A percentile compares a stretch with the other conserved stretches of the same genome.
Conservation (phyloP, 2,888 invertebrate genomes). For the Dryobota labecula region DNA sequence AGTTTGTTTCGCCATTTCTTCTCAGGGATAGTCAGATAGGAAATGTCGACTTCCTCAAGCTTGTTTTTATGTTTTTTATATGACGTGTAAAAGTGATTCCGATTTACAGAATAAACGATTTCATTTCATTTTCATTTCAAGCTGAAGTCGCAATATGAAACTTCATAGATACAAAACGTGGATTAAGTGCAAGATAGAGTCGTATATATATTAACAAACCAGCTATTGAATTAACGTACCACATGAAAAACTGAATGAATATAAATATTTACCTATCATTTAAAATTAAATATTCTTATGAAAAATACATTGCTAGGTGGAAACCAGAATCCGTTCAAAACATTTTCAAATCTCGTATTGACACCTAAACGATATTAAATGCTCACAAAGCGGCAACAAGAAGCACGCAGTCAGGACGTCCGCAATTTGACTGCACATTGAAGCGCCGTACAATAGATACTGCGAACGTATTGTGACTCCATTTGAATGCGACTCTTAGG, state of each 20-base stretch:
- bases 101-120: too few species aligned
- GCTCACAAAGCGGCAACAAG: slow-evolving; percentile 46
- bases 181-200: neutral
- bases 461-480: slow-evolving; percentile 50
- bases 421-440: slow-evolving; percentile 52
- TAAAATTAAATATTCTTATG: slow-evolving; percentile 1
- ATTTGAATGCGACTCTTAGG: slow-evolving; percentile 55
- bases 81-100: too few species aligned
- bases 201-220: neutral
- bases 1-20: too few species aligned
- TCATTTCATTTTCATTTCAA: too few species aligned
- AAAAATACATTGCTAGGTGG: neutral
- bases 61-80: too few species aligned
- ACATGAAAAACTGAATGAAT: neutral
- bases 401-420: slow-evolving; percentile 42
- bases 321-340: slow-evolving; percentile 12
- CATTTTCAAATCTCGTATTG: slow-evolving; percentile 29
- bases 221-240: neutral
- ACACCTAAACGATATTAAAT: slow-evolving; percentile 59
- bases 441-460: slow-evolving; percentile 46
- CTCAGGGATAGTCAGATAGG: too few species aligned
- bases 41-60: too few species aligned
- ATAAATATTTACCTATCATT: neutral
- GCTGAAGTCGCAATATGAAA: neutral
- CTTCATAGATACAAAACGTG: neutral